Conservation (phyloP, 92 coral and sea anemone species). For the Ricordea florida region DNA sequence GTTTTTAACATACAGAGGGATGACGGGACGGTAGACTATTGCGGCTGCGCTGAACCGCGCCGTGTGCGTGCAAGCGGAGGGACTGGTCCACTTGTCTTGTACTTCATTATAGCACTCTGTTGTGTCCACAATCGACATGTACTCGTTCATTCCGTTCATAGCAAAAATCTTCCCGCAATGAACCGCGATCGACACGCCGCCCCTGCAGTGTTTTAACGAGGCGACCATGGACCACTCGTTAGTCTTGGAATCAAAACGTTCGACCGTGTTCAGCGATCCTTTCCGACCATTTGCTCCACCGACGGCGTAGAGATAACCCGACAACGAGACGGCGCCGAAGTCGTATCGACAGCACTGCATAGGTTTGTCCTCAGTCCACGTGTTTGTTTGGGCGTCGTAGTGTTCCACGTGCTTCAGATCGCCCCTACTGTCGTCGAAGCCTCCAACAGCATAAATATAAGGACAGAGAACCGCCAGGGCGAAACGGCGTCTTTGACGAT, state of each 20-base stretch:
- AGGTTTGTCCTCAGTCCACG: conserved; percentile 83
- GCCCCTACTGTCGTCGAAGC: conserved; percentile 92
- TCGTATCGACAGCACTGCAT: conserved; percentile 90
- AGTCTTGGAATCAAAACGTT: conserved; percentile 78
- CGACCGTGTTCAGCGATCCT: conserved; percentile 91
- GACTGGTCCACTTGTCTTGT: conserved; percentile 81
- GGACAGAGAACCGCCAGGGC: conserved; percentile 78
- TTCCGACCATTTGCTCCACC: conserved; percentile 98
- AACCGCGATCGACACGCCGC: conserved; percentile 91
- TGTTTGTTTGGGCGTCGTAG: conserved; percentile 66
- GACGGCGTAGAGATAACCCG: conserved; percentile 91
- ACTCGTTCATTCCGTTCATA: conserved; percentile 97
- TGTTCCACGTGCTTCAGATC: conserved; percentile 86
- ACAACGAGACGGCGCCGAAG: conserved; percentile 88
- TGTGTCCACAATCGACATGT: conserved; percentile 93
- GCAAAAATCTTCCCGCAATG: conserved; percentile 98
- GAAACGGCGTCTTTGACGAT: conserved; percentile 86
- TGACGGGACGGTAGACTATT: conserved; percentile 63
- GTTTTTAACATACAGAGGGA: conserved; percentile 3
- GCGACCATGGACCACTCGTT: conserved; percentile 88
- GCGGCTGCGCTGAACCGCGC: conserved; percentile 98
- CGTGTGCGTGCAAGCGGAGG: conserved; percentile 84
- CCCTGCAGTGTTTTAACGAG: conserved; percentile 87
- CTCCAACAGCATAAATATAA: conserved; percentile 93
- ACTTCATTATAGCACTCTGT: conserved; percentile 95